Evolutionary conservation across 2,113 vertebrate species (phyloP), one percentile per base, ranked within the genome.

Genomic region (Eolophus roseicapilla): DNA sequence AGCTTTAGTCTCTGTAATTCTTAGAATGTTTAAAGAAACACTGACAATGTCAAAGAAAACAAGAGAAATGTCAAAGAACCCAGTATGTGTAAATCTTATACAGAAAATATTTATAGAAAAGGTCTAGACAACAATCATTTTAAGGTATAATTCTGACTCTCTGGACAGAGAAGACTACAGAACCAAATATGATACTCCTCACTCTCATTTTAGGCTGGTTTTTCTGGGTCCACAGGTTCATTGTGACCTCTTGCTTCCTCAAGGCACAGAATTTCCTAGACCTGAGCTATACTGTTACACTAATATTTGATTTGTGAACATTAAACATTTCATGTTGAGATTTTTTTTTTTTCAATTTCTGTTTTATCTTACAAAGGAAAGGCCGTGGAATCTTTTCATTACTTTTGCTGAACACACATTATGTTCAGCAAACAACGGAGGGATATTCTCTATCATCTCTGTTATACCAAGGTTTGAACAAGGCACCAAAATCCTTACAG

Each of bases 381-480:
- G 69, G 46, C 82, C 76, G 29, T 24, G 60, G 71, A 74, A 84
- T 53, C 73, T 74, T 96, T 96, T 94, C 92, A 88, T 78, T 96
- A 71, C 78, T 92, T 74, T 92, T 94, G 79, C 69, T 90, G 43
- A 63, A 76, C 62, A 88, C 86, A 68, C 74, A 93, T 71, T 96
- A 97, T 95, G 95, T 81, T 98, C 97, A 96, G 89, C 70, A 95
- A 96, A 97, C 84, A 96, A 64, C 81, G 86, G 53, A 92, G 85
- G 82, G 73, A 68, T 95, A 91, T 87, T 88, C 96, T 98, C 92
- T 87, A 98, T 98, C 97, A 98, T 94, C 84, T 92, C 70, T 79
- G 82, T 63, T 95, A 88, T 89, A 96, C 98, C 97, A 97, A 52
- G 75, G 70, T 90, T 93, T 96, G 97, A 98, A 97, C 63, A 76